Evolutionary conservation across 1,140 invertebrate species (phyloP), one percentile per base, ranked within the genome.

Genomic region (Ooceraea biroi): DNA sequence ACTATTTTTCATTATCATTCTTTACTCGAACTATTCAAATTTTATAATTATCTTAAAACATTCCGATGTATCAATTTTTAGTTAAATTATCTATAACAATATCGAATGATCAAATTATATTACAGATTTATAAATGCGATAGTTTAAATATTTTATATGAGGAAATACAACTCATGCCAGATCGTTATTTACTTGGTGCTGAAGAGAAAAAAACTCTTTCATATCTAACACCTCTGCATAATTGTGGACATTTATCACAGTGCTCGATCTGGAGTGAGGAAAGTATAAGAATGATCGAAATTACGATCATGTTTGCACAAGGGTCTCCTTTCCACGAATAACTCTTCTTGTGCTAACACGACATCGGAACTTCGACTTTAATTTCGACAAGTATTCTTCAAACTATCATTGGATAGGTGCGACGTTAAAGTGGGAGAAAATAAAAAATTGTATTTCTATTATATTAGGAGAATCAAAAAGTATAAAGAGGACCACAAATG

Each of bases 271-370:
- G 8, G 5, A 1, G 52, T 22, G n/a, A n/a, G 52, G n/a, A 19
- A 55, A 55, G 19, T 55, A 55, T n/a, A 55, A 7, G 52, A 55
- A 19, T 55, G n/a, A 55, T 55, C 52, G n/a, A 55, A 55, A 19
- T 55, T 55, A n/a, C n/a, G n/a, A n/a, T n/a, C n/a, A 55, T 55
- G 52, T 55, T 55, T 55, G 19, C 52, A 55, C 52, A 4, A 22
- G 19, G n/a, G 17, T 55, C 19, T 55, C 5, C n/a, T 55, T 55
- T 55, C 19, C 52, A 19, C 52, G n/a, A 19, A n/a, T 7, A 22
- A 5, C 5, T 55, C n/a, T 55, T 19, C n/a, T 55, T 1, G 52
- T 22, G 8, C 17, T 1, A 55, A n/a, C 3, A 19, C n/a, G 8
- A 4, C n/a, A 1, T 55, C n/a, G n/a, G 3, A 5, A 10, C 52